Evolutionary conservation across 2,888 invertebrate species (phyloP).

Genomic region (Horisme vitalbata): DNA sequence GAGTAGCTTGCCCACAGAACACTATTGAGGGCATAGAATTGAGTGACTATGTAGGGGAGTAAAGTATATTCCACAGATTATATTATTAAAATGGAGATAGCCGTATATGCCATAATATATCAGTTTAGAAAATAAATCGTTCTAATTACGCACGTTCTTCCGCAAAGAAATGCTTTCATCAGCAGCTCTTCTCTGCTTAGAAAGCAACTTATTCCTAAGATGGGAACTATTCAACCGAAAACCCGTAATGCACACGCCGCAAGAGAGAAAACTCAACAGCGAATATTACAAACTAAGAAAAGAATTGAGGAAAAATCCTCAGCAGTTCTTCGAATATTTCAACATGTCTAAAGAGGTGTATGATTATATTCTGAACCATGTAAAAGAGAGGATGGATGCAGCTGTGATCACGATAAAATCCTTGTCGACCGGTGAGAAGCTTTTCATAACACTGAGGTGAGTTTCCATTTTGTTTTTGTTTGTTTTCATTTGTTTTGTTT

Average conservation of each 20-base stretch:
- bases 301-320: slow-evolving; percentile 11
- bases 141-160: no score
- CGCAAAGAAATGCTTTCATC: slow-evolving; percentile 29
- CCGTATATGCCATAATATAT: no score
- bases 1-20: no score
- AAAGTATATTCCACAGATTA: no score
- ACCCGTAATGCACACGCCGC: slow-evolving; percentile 9
- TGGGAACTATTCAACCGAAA: slow-evolving; percentile 19
- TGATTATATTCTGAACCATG: slow-evolving; percentile 28
- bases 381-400: slow-evolving; percentile 16
- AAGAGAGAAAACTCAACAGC: slow-evolving; percentile 8
- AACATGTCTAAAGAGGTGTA: slow-evolving; percentile 22
- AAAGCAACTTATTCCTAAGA: slow-evolving; percentile 20
- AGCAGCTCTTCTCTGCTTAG: slow-evolving; percentile 26
- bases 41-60: no score
- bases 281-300: slow-evolving; percentile 15
- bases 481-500: not conserved
- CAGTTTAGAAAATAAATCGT: no score
- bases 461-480: not conserved
- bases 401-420: slow-evolving; percentile 8
- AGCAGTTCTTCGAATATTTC: slow-evolving; percentile 19
- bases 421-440: slow-evolving; percentile 23
- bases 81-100: no score
- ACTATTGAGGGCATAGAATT: no score
- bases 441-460: slow-evolving; percentile 29